Percentiles rank a stretch among this genome's conserved stretches.
Evolutionary conservation across 2,113 vertebrate genomes (phyloP).

Genomic region (Rattus norvegicus): GRCr8 NC_086037.1:60374001-60374500

Average conservation of each 20-base stretch:
- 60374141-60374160: no score
- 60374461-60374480: rapidly evolving
- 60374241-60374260: not conserved
- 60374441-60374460: not conserved
- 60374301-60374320: not conserved
- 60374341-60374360: not conserved
- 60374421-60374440: not conserved
- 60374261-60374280: not conserved
- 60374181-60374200: not conserved
- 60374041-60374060: no score
- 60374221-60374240: not conserved
- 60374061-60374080: no score
- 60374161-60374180: no score
- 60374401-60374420: not conserved
- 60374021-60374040: no score
- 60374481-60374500: not conserved
- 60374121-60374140: no score
- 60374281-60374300: not conserved
- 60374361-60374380: not conserved
- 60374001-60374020: no score
- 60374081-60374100: no score
- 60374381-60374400: not conserved
- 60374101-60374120: no score
- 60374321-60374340: not conserved
- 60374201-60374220: not conserved